These are phyloP conservation scores for Drosophila tanythrix DNA, from an alignment of 2,888 invertebrate genomes.

Conservation along the genomic window DNA sequence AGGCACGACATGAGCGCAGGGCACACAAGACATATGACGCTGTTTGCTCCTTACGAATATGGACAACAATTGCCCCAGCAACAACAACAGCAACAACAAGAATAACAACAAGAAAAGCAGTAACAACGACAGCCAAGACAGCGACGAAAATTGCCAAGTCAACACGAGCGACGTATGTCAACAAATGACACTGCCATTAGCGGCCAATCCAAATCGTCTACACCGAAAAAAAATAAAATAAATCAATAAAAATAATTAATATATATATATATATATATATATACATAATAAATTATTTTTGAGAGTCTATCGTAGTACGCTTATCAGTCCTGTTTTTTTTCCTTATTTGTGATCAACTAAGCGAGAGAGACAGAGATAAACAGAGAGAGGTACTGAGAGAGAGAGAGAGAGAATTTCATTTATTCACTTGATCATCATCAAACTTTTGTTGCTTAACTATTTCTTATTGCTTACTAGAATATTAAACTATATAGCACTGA, in stretches of 20 bases:
- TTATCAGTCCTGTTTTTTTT: background rate
- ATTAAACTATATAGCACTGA: background rate
- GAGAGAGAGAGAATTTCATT: background rate
- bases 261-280: too few relatives aligned
- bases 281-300: background rate
- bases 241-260: too few relatives aligned
- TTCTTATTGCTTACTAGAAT: background rate
- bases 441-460: background rate
- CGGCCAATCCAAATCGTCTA: constrained; percentile 52
- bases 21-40: constrained; percentile 75
- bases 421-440: background rate
- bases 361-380: background rate
- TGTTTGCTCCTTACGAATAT: constrained; percentile 67
- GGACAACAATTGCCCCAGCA: constrained; percentile 72
- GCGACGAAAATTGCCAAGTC: constrained; percentile 73
- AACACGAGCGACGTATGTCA: constrained; percentile 82
- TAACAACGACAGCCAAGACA: constrained; percentile 18
- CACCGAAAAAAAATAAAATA: background rate
- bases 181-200: constrained; percentile 80
- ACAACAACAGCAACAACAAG: constrained; percentile 16
- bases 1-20: constrained; percentile 77
- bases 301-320: background rate
- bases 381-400: background rate
- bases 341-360: background rate
- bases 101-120: constrained; percentile 14